Evolutionary conservation across 2,888 invertebrate genomes (phyloP), one percentile per base, ranked within the genome.

Genomic region (Megaustenia siamemsis): DNA sequence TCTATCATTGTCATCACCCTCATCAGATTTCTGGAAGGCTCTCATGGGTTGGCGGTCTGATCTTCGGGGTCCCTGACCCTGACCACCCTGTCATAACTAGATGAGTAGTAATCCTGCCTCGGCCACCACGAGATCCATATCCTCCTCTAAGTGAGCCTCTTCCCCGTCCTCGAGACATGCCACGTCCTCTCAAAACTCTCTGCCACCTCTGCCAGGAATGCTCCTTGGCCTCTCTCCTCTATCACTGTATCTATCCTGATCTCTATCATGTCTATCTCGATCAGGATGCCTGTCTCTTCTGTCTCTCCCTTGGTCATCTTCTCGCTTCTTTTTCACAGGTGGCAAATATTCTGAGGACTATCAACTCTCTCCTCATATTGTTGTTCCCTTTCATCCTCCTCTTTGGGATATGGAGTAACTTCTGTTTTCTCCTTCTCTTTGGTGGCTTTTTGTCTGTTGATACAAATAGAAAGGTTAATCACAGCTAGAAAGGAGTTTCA

Each of bases 121-220:
- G 83, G 21, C 87, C 86, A 45, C 86, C 79, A 35, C 82, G 81
- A 73, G 85, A 12, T 18, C 38, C 60, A 53, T 60, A 75, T 49
- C 81, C 73, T 28, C 86, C 76, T 84, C 89, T 83, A 8, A 88
- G 84, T 5, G 88, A 85, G 21, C 86, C 86, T 63, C 89, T 87
- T 10, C 90, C 85, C 3, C 88, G 85, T 24, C 87, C 88, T 63
- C 90, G 88, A n/a, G 90, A 85, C 18, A 92, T 87, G 24, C 93
- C 91, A 49, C 93, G 89, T 38, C 93, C 93, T 49, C 94, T 87
- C 32, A 92, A 88, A 92, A 92, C 84, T 92, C 93, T 28, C 92
- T 86, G 32, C 91, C 89, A 77, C 90, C 89, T 80, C 90, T 87
- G 53, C 91, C 86, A 49, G 91, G 85, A 71, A 89, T 86, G 88